Percentiles rank a stretch among this genome's conserved stretches.
phyloP scores from a whole-genome alignment of 92 coral and sea anemone species.

The Zoanthus sociatus region DNA sequence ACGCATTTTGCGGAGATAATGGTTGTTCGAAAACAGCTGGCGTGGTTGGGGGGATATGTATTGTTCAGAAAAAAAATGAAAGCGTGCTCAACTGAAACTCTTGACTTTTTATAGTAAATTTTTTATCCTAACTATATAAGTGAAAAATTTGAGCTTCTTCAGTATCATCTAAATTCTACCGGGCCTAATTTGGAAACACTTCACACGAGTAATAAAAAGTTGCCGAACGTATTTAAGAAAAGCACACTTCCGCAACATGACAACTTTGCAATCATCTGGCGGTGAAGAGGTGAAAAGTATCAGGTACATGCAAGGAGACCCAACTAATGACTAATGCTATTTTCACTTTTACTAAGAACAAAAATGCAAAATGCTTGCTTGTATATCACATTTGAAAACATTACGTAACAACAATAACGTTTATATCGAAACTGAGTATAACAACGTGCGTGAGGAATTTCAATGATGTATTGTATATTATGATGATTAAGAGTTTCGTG shows the following conservation, averaged over 20 bases:
- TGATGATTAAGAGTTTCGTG: not conserved
- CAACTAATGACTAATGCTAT: not conserved
- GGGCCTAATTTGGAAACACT: no score
- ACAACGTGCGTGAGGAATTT: conserved; percentile 11
- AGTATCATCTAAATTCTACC: no score
- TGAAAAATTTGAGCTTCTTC: no score
- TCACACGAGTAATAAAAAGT: no score
- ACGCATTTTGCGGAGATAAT: not conserved
- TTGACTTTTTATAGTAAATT: no score
- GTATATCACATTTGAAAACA: not conserved
- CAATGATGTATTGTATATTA: not conserved
- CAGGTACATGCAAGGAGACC: not conserved
- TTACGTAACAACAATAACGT: not conserved
- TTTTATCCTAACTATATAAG: no score
- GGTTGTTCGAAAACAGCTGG: not conserved
- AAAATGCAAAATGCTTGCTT: not conserved
- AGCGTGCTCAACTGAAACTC: no score
- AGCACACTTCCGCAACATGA: not conserved
- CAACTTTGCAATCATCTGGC: not conserved
- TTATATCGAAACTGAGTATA: not conserved
- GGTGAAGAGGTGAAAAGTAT: not conserved
- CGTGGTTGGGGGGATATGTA: not conserved
- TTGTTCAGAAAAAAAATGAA: not conserved
- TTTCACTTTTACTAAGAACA: not conserved
- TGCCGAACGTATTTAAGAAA: not conserved